Evolutionary conservation across 1,140 invertebrate species (phyloP), one percentile per base, ranked within the genome.

Genomic region (Euwallacea similis): DNA sequence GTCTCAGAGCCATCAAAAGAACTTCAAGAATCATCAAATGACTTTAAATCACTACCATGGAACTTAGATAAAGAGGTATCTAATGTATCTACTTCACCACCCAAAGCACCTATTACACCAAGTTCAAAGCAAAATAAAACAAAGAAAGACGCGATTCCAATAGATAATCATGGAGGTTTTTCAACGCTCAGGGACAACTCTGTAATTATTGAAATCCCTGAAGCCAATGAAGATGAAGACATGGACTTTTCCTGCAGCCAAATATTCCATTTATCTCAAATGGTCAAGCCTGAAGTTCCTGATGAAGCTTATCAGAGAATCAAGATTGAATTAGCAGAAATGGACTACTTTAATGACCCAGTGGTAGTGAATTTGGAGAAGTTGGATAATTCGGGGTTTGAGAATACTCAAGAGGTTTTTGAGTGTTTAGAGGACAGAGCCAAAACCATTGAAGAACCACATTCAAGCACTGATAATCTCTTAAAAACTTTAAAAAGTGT

Each of bases 301-400:
- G 71, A 72, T 46, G 59, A 72, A 47, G 42, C 15, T 8, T 73
- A 54, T 56, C 66, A 69, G 53, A 69, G 65, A 63, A 73, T 73
- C 13, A 73, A 73, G 44, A 60, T 16, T 2, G 72, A 73, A 54
- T 42, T 73, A 11, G 66, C 66, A 7, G 66, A 73, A 61, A 69
- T 73, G 67, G 66, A 73, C 43, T 59, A 56, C 56, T 73, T 41
- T 33, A 42, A 62, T 16, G 58, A 69, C 9, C 60, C 58, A 50
- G n/a, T 69, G 7, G 11, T 70, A 7, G 33, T 69, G 47, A 69
- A 69, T 43, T 15, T 2, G 4, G 67, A 56, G 7, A 44, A 55
- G 10, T 60, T 73, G 53, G 44, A 69, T 53, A 42, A 42, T 9
- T 46, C 65, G 11, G 47, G 65, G 3, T 73, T 73, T 65, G 60